Evolutionary conservation across 1,140 invertebrate species (phyloP).

Genomic region (Oedothorax gibbosus): DNA sequence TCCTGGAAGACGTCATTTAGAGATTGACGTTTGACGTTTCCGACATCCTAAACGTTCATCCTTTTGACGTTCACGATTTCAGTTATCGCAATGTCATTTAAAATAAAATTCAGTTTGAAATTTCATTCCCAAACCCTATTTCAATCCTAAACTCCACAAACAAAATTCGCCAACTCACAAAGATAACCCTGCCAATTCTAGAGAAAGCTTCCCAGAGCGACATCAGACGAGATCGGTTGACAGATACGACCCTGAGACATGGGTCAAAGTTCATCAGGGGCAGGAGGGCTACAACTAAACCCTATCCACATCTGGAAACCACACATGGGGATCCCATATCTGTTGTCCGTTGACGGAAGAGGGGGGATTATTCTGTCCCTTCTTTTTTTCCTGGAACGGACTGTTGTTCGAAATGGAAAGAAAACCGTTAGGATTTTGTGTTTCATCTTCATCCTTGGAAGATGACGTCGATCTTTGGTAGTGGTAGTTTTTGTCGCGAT

Average conservation of each 20-base stretch:
- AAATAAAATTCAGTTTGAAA: too few species aligned
- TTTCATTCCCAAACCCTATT: too few species aligned
- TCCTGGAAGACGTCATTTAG: too few species aligned
- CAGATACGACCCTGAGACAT: constrained; percentile 47
- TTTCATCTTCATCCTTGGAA: constrained; percentile 33
- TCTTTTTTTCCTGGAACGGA: not conserved
- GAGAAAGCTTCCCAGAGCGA: not conserved
- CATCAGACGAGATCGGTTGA: constrained; percentile 14
- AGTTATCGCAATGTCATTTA: too few species aligned
- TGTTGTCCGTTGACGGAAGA: constrained; percentile 20
- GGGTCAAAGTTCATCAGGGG: constrained; percentile 46
- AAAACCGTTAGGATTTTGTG: constrained; percentile 47
- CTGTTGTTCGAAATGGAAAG: not conserved
- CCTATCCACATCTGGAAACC: constrained; percentile 10
- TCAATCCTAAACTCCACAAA: not conserved
- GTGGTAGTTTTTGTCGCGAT: constrained; percentile 5
- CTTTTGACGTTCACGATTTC: too few species aligned
- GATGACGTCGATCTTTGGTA: constrained; percentile 40
- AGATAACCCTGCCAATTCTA: constrained; percentile 27
- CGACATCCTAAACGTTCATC: too few species aligned
- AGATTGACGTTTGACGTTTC: too few species aligned
- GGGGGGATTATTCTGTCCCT: not conserved
- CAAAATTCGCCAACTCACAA: not conserved
- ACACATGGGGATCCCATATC: constrained; percentile 12
- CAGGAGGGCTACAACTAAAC: constrained; percentile 24